phyloP scores from a whole-genome alignment of 2,888 invertebrate genomes.

The Nomada lathburiana region DNA sequence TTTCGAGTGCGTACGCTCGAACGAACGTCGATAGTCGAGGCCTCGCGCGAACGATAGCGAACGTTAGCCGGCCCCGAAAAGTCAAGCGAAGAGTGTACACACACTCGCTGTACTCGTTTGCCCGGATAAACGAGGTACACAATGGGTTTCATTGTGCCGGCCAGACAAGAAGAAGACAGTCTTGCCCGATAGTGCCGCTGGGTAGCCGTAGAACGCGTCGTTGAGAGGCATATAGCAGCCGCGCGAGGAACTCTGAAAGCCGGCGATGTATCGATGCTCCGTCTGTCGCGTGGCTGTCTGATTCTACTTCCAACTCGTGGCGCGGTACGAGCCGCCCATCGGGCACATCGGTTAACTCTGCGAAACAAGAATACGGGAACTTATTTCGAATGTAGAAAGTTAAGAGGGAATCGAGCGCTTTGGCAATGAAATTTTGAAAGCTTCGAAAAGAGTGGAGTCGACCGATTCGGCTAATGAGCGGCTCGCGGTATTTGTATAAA shows the following conservation, averaged over 20 bases:
- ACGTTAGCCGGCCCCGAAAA: not conserved
- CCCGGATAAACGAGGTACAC: constrained; percentile 50
- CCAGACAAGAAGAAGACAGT: constrained; percentile 48
- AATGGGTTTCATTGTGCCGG: constrained; percentile 74
- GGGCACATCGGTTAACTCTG: no score
- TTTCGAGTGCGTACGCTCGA: constrained; percentile 27
- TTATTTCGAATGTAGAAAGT: no score
- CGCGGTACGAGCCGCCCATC: no score
- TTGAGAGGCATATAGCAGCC: not conserved
- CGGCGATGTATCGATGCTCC: not conserved
- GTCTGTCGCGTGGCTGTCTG: no score
- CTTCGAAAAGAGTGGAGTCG: no score
- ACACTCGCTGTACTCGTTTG: constrained; percentile 16
- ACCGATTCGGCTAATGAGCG: no score
- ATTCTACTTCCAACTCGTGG: not conserved
- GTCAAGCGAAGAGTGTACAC: constrained; percentile 14
- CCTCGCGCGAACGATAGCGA: no score
- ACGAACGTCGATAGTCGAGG: constrained; percentile 34
- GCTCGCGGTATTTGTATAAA: no score
- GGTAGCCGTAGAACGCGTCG: constrained; percentile 32
- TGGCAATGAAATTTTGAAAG: no score
- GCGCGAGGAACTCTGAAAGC: not conserved
- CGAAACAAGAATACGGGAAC: no score
- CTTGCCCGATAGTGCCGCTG: constrained; percentile 50
- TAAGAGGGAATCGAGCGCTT: no score